A percentile compares a stretch with the other conserved stretches of the same genome.
Conservation (phyloP, 2,113 vertebrate species). For the Pelecanoides urinatrix region DNA sequence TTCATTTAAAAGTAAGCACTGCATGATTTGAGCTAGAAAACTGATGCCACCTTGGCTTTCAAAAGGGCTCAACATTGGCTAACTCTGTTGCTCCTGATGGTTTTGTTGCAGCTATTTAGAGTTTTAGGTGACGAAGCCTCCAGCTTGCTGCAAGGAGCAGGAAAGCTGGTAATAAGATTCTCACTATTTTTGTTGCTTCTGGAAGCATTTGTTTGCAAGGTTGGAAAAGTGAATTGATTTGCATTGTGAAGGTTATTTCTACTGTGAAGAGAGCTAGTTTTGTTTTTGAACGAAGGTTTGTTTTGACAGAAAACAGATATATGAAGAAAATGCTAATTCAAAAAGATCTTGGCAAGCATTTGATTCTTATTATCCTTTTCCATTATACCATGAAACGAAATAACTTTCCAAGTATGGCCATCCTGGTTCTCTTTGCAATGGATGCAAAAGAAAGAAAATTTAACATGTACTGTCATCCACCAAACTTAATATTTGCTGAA, state of each 20-base stretch:
- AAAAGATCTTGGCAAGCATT: conserved; percentile 9
- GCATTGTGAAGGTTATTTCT: conserved; percentile 22
- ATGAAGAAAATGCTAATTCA: conserved; percentile 13
- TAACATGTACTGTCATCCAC: background rate
- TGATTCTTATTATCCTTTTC: background rate
- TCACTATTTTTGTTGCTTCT: background rate
- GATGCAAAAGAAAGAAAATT: background rate
- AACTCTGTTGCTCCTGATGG: background rate
- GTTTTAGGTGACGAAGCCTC: background rate
- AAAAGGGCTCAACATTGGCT: background rate
- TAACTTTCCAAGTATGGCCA: background rate
- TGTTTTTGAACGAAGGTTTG: conserved; percentile 2
- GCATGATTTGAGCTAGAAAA: background rate
- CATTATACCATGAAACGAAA: background rate
- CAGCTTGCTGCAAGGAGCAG: background rate
- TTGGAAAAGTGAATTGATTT: conserved; percentile 14
- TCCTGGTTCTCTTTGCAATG: background rate
- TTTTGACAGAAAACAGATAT: conserved; percentile 27
- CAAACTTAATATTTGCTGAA: background rate
- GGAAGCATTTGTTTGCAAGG: background rate
- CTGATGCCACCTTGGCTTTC: background rate
- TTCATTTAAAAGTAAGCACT: background rate
- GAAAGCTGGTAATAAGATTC: background rate
- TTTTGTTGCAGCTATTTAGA: background rate
- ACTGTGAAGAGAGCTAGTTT: background rate